These are phyloP conservation scores for Ostrea edulis DNA, from an alignment of 1,140 invertebrate species.

Conservation along the genomic window DNA sequence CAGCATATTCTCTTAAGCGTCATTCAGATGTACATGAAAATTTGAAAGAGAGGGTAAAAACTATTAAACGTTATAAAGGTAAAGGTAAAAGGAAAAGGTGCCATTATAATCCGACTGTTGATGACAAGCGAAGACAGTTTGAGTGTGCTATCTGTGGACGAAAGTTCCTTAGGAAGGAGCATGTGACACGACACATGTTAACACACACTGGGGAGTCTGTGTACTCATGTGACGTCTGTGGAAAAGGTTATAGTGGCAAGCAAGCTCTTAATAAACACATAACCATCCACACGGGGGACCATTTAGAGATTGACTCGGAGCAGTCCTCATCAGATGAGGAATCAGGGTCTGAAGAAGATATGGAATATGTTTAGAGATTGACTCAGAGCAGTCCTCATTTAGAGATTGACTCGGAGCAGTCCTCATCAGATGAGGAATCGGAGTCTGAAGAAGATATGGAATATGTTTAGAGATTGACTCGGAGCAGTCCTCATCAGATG, in stretches of 20 bases:
- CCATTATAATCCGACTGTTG: not conserved
- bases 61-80: not conserved
- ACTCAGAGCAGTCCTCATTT: no score
- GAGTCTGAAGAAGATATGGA: not conserved
- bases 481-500: not conserved
- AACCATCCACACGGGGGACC: not conserved
- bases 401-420: not conserved
- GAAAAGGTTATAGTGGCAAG: not conserved
- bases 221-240: conserved; percentile 34
- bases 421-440: not conserved
- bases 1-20: not conserved
- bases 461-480: not conserved
- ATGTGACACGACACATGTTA: conserved; percentile 30
- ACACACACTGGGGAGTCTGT: conserved; percentile 24
- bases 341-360: not conserved
- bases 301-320: not conserved
- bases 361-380: not conserved
- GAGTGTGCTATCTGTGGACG: conserved; percentile 22
- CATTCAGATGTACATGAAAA: not conserved
- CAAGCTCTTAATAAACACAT: not conserved
- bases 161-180: not conserved
- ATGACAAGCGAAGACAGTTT: not conserved
- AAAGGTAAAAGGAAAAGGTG: conserved; percentile 3
- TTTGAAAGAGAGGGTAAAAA: not conserved
- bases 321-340: not conserved